Evolutionary conservation across 2,797 vertebrate species (phyloP), one percentile per base, ranked within the genome.

Genomic region (Capromys pilorides): DNA sequence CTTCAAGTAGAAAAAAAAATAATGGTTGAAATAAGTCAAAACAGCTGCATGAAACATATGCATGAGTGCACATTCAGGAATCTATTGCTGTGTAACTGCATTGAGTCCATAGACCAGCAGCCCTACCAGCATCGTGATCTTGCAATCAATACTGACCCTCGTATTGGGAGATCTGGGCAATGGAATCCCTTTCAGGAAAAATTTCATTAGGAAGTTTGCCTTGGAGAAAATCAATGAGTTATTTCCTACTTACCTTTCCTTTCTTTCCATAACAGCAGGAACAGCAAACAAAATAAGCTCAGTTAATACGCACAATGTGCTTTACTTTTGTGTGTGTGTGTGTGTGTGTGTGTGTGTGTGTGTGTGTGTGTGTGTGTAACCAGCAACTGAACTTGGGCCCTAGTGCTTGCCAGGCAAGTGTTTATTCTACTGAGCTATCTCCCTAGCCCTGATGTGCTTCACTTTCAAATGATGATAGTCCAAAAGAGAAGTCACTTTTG

Each of bases 181-280:
- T 36, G 88, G 54, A 94, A 94, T 82, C 57, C 62, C 78, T 92
- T 90, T 64, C 89, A 93, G 51, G 64, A 61, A 95, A 94, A 78
- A 73, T 77, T 57, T 69, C 66, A 71, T 51, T 28, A 85, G 31
- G 19, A 86, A 75, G 28, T 79, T 92, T 88, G 67, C 67, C 83
- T 90, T 78, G 67, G 67, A 95, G 69, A 28, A 92, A 94, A 92
- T 96, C 91, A 88, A 2, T 95, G 92, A 87, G 31, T 94, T 95
- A 62, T 57, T 78, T 93, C 45, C 59, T 77, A 22, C 59, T 61
- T 92, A 59, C 31, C 26, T 62, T 95, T 79, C 94, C 77, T 94
- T 95, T 79, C 94, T 69, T 94, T 79, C 64, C 83, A 90, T 7
- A 86, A 77, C 88, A 95, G 73, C 24, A 83, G 81, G 26, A 93